phyloP scores from a whole-genome alignment of 1,140 invertebrate species.

The Episyrphus balteatus region DNA sequence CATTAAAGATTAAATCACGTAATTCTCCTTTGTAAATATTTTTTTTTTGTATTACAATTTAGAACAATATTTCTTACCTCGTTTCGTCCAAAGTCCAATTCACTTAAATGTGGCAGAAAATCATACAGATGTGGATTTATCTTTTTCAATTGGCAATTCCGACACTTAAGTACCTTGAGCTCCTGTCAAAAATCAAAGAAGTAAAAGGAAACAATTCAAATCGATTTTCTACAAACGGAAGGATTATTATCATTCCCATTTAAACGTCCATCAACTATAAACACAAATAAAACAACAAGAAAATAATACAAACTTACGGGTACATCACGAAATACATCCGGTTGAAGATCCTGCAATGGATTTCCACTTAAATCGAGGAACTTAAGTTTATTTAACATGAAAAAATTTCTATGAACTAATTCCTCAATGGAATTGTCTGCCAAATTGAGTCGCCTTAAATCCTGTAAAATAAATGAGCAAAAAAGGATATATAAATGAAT shows the following conservation, averaged over 20 bases:
- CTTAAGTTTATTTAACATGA: slow-evolving; percentile 50
- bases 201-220: not conserved
- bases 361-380: slow-evolving; percentile 64
- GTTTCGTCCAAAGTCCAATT: slow-evolving; percentile 66
- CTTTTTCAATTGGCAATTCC: slow-evolving; percentile 53
- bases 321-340: slow-evolving; percentile 67
- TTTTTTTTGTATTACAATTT: not conserved
- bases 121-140: slow-evolving; percentile 68
- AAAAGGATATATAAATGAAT: no score
- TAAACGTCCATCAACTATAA: not conserved
- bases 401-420: slow-evolving; percentile 54
- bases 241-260: no score
- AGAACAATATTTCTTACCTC: slow-evolving; percentile 21
- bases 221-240: not conserved
- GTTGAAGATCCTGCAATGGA: slow-evolving; percentile 53
- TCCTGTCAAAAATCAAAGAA: slow-evolving; percentile 38
- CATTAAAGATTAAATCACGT: no score
- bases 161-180: slow-evolving; percentile 54
- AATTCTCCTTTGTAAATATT: no score
- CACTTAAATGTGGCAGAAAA: slow-evolving; percentile 52
- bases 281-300: not conserved
- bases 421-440: slow-evolving; percentile 57
- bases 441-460: slow-evolving; percentile 55
- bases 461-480: slow-evolving; percentile 10
- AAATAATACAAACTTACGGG: slow-evolving; percentile 35